Evolutionary conservation across 2,888 invertebrate species (phyloP), one percentile per base, ranked within the genome.

Genomic region (Celastrina argiolus): DNA sequence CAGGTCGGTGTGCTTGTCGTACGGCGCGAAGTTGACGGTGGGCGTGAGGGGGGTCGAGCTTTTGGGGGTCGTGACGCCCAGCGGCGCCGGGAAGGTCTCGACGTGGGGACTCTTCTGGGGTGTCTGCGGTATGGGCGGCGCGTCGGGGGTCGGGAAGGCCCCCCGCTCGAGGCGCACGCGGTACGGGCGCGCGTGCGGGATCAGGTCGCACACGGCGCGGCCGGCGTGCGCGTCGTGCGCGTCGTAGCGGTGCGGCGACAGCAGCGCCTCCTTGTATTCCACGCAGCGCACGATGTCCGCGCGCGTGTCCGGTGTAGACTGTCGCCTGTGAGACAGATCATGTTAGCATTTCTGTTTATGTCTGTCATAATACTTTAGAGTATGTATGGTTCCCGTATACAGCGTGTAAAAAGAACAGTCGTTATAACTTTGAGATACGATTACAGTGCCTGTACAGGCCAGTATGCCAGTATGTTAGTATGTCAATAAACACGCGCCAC

Each of bases 131-230:
- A 16, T 3, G 16, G 1, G 2, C 16, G 16, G 42, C n/a, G 16
- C n/a, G 7, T 42, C 8, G 8, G 45, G 18, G 18, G 10, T 8
- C 10, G 45, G 2, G 45, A 45, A 18, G 75, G 1, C 80, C 79
- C 92, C 93, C 5, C 93, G 80, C 73, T 93, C 93, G 16, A 93
- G 90, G 74, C 93, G 93, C 3, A 92, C 92, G 34, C 92, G 83
- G 0, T 92, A 92, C 75, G 79, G 68, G 42, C 39, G 68, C 61
- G 56, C 72, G 70, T 76, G 80, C 1, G 88, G 87, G 59, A 91
- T 88, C 66, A 91, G 84, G 76, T 91, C 91, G 73, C 91, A 91
- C 45, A 84, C 79, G 0, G 86, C 82, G 71, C 77, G 84, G 6
- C 84, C 76, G 45, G 80, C 76, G 42, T n/a, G n/a, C n/a, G n/a